Base-by-base conservation (phyloP, 1,140 invertebrate species). In the Lepeophtheirus salmonis region DNA sequence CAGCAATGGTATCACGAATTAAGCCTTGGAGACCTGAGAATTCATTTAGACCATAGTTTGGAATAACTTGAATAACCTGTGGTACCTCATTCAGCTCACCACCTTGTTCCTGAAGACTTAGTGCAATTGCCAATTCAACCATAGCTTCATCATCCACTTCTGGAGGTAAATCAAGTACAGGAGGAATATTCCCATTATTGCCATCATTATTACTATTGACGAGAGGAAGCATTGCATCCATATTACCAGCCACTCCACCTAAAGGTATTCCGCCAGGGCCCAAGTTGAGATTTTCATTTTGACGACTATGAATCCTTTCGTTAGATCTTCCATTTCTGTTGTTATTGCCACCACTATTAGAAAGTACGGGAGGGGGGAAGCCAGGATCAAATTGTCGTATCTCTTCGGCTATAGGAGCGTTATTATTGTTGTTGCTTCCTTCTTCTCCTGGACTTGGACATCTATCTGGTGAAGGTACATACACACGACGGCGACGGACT, bases 81-180 rank as follows among this genome's bases (percentile, higher is more conserved):
- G 30, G 30, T n/a, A 41, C 6, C 6, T 6, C 6, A 55, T 74
- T 74, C 1, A 70, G 68, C 18, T 68, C 71, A 25, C 74, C 72
- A 59, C 76, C 74, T 62, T 81, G 78, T 57, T 72, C 67, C 64
- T 95, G 89, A 2, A 97, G 75, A 65, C 89, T 94, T 0, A 96
- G 74, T 0, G 90, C 90, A 65, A 97, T 95, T 1, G 90, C 91
- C 61, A 97, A 76, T 71, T 95, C 89, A 20, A 96, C 86, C 81
- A 96, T 95, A 0, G 89, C 84, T 70, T 96, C 90, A 70, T 95
- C 90, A 69, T 92, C 89, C 2, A 86, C 86, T 71, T 94, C 88
- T 3, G 86, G 81, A 14, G 86, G 86, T 21, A 94, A 80, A 66
- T 91, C 87, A 0, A 91, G 71, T n/a, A 90, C 69, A 1, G 82